Conservation (phyloP, 2,113 vertebrate genomes). For the Addax nasomaculatus region DNA sequence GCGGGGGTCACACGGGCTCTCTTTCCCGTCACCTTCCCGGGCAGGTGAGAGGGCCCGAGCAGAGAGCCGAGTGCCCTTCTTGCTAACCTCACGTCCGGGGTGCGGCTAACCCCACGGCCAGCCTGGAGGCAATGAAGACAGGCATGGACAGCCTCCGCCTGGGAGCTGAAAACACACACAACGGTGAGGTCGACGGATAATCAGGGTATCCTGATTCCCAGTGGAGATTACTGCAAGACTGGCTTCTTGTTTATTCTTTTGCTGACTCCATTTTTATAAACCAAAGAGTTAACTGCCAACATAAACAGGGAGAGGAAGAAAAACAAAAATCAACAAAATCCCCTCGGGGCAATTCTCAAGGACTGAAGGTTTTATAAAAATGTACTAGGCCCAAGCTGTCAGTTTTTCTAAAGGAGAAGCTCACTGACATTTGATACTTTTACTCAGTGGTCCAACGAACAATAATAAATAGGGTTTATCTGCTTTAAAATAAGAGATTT, state of each 20-base stretch:
- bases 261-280: constrained; percentile 38
- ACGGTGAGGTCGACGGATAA: background rate
- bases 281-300: constrained; percentile 56
- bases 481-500: constrained; percentile 67
- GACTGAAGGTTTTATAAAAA: constrained; percentile 48
- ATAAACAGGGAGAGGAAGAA: background rate
- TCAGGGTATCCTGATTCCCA: background rate
- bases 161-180: background rate
- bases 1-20: background rate
- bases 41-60: background rate
- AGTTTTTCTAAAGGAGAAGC: constrained; percentile 26
- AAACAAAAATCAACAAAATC: background rate
- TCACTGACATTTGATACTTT: constrained; percentile 67
- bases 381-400: constrained; percentile 24
- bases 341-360: constrained; percentile 27
- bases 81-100: no score
- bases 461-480: constrained; percentile 74
- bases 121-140: no score
- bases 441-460: constrained; percentile 69
- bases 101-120: background rate
- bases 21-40: background rate
- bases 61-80: background rate
- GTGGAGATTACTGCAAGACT: background rate
- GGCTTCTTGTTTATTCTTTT: constrained; percentile 23
- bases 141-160: background rate